Evolutionary conservation across 2,888 invertebrate genomes (phyloP), one percentile per base, ranked within the genome.

Genomic region (Corythucha ciliata): DNA sequence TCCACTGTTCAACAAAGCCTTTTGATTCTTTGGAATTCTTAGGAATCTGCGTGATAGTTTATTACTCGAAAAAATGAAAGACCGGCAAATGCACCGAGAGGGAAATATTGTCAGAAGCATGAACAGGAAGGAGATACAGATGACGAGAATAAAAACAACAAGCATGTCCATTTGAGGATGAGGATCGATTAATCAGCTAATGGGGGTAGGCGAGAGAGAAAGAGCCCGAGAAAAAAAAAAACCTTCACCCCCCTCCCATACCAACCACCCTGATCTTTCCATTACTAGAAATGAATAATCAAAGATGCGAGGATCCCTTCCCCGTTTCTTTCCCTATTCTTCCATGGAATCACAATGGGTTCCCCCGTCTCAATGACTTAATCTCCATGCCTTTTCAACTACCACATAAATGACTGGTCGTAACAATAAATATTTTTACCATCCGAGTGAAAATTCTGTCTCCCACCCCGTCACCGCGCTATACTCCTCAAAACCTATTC

Each of bases 261-360:
- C n/a, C n/a, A n/a, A n/a, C n/a, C n/a, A n/a, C n/a, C n/a, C 47
- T 41, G 45, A 56, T 56, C 53, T 53, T 47, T 56, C 39, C 57
- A 57, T 57, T 57, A 57, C 57, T 54, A 57, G 57, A 57, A 57
- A 57, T 57, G 57, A 57, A 57, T 57, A 57, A 57, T 57, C 57
- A 57, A 57, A 52, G 52, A 42, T 45, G 46, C 49, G n/a, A n/a
- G n/a, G n/a, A n/a, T n/a, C n/a, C n/a, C 24, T 33, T 41, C 26
- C 6, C 12, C 7, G 10, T 14, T n/a, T 26, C 16, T 16, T 33
- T 16, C 46, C 32, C 14, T 34, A 14, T 34, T 16, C 6, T 32
- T 26, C 24, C 20, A 18, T 22, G 29, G 10, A 12, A 29, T 29
- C 10, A 29, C 40, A n/a, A 36, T 16, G 16, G 10, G 8, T 14